Percentiles rank a stretch among this genome's conserved stretches.
phyloP scores from a whole-genome alignment of 2,113 vertebrate genomes.

The Elachura formosa region DNA sequence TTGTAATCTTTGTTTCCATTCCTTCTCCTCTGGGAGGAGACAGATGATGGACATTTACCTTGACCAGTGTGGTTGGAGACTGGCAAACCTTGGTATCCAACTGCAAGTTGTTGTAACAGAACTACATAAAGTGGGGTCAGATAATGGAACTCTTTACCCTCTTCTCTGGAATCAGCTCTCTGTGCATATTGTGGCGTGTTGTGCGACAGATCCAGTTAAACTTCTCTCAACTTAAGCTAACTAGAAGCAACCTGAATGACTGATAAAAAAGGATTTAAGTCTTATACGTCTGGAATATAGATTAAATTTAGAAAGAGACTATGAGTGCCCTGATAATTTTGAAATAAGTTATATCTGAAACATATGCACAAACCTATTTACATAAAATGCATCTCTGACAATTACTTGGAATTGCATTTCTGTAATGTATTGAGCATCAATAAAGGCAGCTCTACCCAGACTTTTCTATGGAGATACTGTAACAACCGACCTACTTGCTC shows the following conservation, averaged over 20 bases:
- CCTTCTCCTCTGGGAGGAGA: too few species aligned
- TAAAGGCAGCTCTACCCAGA: background rate
- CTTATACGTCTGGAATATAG: background rate
- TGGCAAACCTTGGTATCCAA: too few species aligned
- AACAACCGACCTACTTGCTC: background rate
- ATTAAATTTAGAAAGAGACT: background rate
- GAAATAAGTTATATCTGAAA: background rate
- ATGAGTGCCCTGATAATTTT: background rate
- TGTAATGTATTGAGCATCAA: background rate
- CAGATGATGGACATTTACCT: too few species aligned
- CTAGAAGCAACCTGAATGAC: background rate
- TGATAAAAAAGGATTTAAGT: background rate
- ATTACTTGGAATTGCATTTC: background rate
- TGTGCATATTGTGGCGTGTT: too few species aligned
- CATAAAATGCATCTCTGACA: background rate
- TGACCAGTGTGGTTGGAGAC: too few species aligned
- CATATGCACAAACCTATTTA: rapidly evolving
- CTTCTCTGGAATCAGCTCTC: too few species aligned
- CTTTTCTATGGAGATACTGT: background rate
- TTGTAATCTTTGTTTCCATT: too few species aligned
- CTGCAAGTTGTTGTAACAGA: too few species aligned
- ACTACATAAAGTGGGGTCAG: too few species aligned
- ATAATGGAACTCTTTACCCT: too few species aligned
- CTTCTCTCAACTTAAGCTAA: background rate
- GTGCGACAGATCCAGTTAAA: too few species aligned